Conservation (phyloP, 2,888 invertebrate species). For the Apodemia mormo region DNA sequence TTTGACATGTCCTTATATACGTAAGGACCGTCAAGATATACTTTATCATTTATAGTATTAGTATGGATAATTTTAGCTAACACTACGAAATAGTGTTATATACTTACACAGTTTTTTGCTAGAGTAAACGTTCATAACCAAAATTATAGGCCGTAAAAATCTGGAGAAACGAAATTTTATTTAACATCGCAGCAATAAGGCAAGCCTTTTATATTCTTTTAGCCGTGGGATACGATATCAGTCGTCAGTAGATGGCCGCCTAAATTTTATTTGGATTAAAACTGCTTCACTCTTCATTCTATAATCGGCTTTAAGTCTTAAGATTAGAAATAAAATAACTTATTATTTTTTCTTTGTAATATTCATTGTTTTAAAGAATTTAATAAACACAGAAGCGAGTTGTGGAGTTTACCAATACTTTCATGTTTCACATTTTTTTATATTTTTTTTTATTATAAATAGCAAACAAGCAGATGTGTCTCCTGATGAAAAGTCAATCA, state of each 20-base stretch:
- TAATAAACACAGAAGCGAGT: too few relatives aligned
- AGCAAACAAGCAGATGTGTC: too few relatives aligned
- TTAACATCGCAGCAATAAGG: not conserved
- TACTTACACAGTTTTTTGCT: not conserved
- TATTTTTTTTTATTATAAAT: too few relatives aligned
- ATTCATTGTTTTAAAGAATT: too few relatives aligned
- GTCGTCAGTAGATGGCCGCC: not conserved
- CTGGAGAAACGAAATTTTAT: not conserved
- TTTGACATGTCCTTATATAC: too few relatives aligned
- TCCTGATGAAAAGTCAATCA: too few relatives aligned
- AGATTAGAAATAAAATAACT: not conserved
- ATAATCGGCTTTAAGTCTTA: not conserved
- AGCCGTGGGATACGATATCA: not conserved
- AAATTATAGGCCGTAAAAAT: slow-evolving; percentile 4
- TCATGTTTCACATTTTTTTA: too few relatives aligned
- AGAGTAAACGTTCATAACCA: not conserved
- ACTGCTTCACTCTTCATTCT: not conserved
- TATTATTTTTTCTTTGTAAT: not conserved
- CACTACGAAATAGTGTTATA: too few relatives aligned
- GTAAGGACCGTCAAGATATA: too few relatives aligned
- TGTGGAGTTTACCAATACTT: too few relatives aligned
- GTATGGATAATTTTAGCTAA: too few relatives aligned
- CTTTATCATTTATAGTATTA: too few relatives aligned
- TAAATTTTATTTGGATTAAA: not conserved
- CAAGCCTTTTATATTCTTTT: slow-evolving; percentile 10